phyloP scores from a whole-genome alignment of 1,140 invertebrate genomes.

The Eumaeus atala region DNA sequence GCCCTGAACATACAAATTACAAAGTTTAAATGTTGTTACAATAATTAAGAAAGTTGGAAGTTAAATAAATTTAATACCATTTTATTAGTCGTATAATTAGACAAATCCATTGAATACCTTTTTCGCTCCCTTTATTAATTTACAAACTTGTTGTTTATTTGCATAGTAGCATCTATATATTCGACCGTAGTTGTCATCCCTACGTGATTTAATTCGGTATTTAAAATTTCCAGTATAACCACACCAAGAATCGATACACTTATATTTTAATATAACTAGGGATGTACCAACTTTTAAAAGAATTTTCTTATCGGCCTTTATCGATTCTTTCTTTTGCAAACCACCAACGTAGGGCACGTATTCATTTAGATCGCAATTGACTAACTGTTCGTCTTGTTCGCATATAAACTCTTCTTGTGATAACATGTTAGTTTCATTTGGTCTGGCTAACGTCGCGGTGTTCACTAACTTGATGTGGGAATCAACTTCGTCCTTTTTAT shows the following conservation, averaged over 20 bases:
- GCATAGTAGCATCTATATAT: constrained; percentile 55
- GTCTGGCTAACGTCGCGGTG: constrained; percentile 41
- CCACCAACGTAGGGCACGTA: constrained; percentile 37
- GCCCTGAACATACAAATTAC: too few species aligned
- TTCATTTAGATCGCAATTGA: constrained; percentile 46
- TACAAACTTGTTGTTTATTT: constrained; percentile 55
- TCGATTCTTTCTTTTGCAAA: constrained; percentile 30
- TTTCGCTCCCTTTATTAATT: constrained; percentile 20
- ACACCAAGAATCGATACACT: constrained; percentile 33
- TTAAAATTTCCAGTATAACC: constrained; percentile 37
- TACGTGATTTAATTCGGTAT: constrained; percentile 24
- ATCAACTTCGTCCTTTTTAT: constrained; percentile 40
- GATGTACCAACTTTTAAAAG: constrained; percentile 39
- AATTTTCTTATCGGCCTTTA: constrained; percentile 32
- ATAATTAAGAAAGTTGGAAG: too few species aligned
- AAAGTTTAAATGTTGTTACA: too few species aligned
- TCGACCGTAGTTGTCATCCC: constrained; percentile 46
- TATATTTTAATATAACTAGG: constrained; percentile 29
- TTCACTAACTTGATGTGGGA: constrained; percentile 44
- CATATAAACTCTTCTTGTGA: constrained; percentile 60
- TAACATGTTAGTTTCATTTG: constrained; percentile 39
- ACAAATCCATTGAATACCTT: too few species aligned
- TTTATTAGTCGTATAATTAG: too few species aligned
- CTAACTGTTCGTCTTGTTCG: constrained; percentile 35
- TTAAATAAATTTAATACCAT: too few species aligned